Evolutionary conservation across 2,113 vertebrate genomes (phyloP).

Genomic region (Eptesicus fuscus): DNA sequence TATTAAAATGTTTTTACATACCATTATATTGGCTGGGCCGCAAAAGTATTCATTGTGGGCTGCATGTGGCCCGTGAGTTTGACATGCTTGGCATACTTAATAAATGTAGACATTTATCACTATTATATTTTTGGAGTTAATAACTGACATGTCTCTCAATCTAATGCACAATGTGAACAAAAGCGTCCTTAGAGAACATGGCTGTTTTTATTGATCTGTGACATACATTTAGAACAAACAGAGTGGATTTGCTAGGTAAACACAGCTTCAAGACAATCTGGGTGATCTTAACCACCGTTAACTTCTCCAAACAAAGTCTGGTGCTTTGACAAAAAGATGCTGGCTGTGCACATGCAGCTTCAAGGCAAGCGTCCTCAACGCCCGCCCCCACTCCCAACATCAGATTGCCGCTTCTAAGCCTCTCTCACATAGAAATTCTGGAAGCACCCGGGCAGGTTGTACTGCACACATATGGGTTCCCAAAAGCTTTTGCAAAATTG

Average conservation of each 20-base stretch:
- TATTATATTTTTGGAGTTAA: background rate
- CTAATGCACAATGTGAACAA: background rate
- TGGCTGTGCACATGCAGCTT: background rate
- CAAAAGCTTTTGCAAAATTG: background rate
- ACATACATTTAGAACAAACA: background rate
- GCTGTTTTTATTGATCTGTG: background rate
- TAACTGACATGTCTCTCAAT: background rate
- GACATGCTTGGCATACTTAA: background rate
- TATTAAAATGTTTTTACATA: too few species aligned
- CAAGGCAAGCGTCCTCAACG: too few species aligned
- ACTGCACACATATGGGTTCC: background rate
- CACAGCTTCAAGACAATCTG: background rate
- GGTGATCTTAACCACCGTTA: background rate
- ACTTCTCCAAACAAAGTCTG: background rate
- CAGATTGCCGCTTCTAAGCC: background rate
- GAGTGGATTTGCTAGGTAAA: background rate
- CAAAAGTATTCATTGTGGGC: too few species aligned
- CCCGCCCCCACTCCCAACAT: fast-evolving
- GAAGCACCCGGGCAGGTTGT: too few species aligned
- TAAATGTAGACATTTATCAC: background rate
- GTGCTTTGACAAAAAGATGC: background rate
- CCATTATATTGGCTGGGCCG: too few species aligned
- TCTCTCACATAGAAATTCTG: background rate
- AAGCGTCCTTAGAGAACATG: background rate
- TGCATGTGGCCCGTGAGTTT: too few species aligned